Conservation (phyloP, 2,888 invertebrate species). For the Copidosoma aretas region DNA sequence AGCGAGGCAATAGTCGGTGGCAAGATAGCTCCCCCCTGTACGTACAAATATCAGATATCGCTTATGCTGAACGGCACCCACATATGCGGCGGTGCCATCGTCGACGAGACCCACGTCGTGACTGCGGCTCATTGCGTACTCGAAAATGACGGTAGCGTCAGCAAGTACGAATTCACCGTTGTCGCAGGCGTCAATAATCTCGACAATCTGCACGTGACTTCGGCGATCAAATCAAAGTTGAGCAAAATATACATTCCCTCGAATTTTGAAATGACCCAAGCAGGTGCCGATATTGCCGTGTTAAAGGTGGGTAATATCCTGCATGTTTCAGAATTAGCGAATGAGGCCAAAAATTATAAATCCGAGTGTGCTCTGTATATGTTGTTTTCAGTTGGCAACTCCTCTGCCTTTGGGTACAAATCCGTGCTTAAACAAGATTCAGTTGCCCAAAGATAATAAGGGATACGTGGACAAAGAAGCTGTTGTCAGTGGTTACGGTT, state of each 20-base stretch:
- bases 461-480: not conserved
- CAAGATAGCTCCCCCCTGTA: not conserved
- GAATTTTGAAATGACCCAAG: not conserved
- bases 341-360: no score
- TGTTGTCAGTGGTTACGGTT: not conserved
- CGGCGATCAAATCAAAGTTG: not conserved
- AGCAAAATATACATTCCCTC: not conserved
- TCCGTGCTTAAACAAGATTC: not conserved
- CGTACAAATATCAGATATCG: constrained; percentile 4
- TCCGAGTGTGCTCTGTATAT: no score
- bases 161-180: not conserved
- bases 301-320: not conserved
- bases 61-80: not conserved
- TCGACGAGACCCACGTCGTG: not conserved
- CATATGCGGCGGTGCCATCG: constrained; percentile 10
- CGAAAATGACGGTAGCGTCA: not conserved
- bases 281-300: not conserved
- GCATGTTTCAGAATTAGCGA: not conserved
- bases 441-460: not conserved
- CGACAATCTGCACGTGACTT: not conserved
- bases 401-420: not conserved
- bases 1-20: constrained; percentile 4
- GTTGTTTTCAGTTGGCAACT: not conserved
- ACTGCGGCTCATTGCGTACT: constrained; percentile 8
- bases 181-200: not conserved